Percentiles rank a stretch among this genome's conserved stretches.
phyloP scores from a whole-genome alignment of 2,888 invertebrate species.

The Tuberolachnus salignus region DNA sequence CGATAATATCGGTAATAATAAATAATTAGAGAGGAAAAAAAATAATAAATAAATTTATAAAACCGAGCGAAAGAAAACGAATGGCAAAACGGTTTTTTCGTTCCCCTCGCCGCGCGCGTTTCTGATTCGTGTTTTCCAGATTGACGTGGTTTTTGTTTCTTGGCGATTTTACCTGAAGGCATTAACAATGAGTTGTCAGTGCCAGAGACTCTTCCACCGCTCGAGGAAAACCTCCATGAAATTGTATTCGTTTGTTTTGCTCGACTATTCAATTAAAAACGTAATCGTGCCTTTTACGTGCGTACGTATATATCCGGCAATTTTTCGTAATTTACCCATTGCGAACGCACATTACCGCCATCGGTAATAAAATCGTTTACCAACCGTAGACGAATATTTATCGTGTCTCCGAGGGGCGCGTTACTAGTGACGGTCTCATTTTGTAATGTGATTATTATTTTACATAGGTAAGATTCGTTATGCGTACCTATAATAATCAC shows the following conservation, averaged over 20 bases:
- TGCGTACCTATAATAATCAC: no score
- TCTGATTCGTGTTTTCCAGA: constrained; percentile 8
- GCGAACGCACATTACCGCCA: not conserved
- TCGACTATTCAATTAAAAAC: constrained; percentile 50
- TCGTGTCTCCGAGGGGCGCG: not conserved
- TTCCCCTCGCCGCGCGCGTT: not conserved
- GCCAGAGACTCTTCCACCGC: constrained; percentile 22
- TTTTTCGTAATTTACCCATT: constrained; percentile 16
- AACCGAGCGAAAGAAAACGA: not conserved
- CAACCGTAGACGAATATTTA: not conserved
- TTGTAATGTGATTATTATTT: no score
- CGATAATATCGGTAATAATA: no score
- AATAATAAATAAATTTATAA: no score
- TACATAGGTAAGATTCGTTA: no score
- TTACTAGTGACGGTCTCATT: no score
- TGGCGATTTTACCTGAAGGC: constrained; percentile 48
- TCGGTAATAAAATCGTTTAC: constrained; percentile 11
- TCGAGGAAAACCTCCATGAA: constrained; percentile 33
- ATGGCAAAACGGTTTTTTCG: constrained; percentile 1
- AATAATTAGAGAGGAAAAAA: not conserved
- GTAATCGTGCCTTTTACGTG: not conserved
- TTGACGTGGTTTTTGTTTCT: constrained; percentile 38
- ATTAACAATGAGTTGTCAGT: constrained; percentile 53
- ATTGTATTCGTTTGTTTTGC: constrained; percentile 44
- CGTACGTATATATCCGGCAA: not conserved